phyloP scores from a whole-genome alignment of 2,888 invertebrate species.

The Anthrax anthrax region DNA sequence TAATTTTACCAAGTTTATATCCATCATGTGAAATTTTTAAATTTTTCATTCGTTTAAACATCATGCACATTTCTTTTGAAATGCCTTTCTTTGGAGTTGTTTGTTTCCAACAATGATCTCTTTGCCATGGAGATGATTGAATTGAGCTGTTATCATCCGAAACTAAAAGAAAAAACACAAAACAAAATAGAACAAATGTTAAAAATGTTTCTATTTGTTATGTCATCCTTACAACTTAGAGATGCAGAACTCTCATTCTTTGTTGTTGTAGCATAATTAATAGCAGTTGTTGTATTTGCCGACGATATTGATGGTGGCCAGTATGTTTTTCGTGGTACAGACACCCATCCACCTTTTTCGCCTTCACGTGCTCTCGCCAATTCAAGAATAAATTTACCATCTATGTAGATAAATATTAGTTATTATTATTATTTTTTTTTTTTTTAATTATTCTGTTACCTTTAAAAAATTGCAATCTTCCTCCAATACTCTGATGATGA shows the following conservation, averaged over 20 bases:
- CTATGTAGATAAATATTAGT: constrained; percentile 30
- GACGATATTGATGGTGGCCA: constrained; percentile 61
- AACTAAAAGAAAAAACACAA: constrained; percentile 36
- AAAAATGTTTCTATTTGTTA: no score
- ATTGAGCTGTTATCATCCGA: constrained; percentile 84
- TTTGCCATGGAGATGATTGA: constrained; percentile 81
- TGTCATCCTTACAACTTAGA: constrained; percentile 54
- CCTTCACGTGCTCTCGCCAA: constrained; percentile 61
- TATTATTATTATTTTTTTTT: no score
- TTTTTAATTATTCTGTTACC: constrained; percentile 18
- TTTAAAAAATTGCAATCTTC: constrained; percentile 35
- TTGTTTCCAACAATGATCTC: constrained; percentile 84
- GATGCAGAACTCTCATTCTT: constrained; percentile 63
- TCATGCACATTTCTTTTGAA: constrained; percentile 59
- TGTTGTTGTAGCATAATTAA: constrained; percentile 25
- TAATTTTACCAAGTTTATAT: constrained; percentile 27
- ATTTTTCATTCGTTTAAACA: constrained; percentile 25
- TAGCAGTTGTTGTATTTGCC: constrained; percentile 35
- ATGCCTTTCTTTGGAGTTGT: constrained; percentile 56
- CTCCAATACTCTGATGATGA: constrained; percentile 18
- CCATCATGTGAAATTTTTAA: constrained; percentile 25
- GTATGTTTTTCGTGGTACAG: constrained; percentile 75
- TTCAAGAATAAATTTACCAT: constrained; percentile 84
- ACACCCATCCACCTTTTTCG: constrained; percentile 75
- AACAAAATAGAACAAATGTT: no score